Percentiles rank a stretch among this genome's conserved stretches.
Evolutionary conservation across 2,113 vertebrate genomes (phyloP).

Genomic region (Dolichallabes microphthalmus): DNA sequence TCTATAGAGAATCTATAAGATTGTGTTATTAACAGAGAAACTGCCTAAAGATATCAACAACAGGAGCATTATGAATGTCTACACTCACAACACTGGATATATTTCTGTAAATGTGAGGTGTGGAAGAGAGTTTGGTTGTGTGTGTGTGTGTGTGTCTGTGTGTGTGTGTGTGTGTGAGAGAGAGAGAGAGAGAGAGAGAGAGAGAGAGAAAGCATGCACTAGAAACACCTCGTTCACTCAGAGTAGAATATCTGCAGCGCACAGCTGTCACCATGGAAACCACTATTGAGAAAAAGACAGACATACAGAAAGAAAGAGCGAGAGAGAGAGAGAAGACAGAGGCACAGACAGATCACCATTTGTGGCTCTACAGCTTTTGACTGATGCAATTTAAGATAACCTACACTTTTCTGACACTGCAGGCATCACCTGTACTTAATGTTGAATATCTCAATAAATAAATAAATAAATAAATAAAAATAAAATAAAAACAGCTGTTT

Average conservation of each 20-base stretch:
- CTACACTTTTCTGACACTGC: not conserved
- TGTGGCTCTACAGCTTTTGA: conserved; percentile 48
- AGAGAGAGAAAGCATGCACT: conserved; percentile 9
- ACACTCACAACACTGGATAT: conserved; percentile 7
- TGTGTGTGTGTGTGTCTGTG: conserved; percentile 31
- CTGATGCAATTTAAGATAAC: conserved; percentile 53
- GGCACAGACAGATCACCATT: conserved; percentile 46
- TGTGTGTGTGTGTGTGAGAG: conserved; percentile 14
- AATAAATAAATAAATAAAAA: not conserved
- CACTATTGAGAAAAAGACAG: conserved; percentile 43
- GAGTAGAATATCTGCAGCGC: conserved; percentile 53
- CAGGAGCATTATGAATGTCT: not conserved
- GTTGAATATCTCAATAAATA: not conserved
- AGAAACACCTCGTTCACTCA: conserved; percentile 45
- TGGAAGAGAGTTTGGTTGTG: conserved; percentile 47
- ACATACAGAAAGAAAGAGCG: conserved; percentile 18
- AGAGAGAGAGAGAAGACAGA: conserved; percentile 25
- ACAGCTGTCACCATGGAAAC: conserved; percentile 59
- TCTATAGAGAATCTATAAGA: not conserved
- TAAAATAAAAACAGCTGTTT: not conserved
- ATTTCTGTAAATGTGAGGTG: conserved; percentile 31
- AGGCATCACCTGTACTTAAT: not conserved
- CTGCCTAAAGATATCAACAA: not conserved
- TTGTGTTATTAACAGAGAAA: not conserved
- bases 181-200: conserved; percentile 13